Percentiles rank a stretch among this genome's conserved stretches.
These are phyloP conservation scores for Drosophila pectinifera DNA, from an alignment of 1,140 invertebrate genomes.

Conservation along the genomic window DNA sequence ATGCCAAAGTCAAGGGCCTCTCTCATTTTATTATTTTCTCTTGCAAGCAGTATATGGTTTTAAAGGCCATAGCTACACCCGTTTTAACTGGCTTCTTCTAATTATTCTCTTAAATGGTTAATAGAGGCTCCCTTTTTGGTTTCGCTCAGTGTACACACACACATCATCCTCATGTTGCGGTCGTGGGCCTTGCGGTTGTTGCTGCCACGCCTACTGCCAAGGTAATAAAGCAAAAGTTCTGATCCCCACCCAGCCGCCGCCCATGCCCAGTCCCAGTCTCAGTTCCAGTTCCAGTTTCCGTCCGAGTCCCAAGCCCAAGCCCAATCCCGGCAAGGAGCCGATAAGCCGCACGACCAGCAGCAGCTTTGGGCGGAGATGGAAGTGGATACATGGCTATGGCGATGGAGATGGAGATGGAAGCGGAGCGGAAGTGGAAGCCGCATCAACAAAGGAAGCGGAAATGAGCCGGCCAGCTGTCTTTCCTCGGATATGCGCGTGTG, in stretches of 20 bases:
- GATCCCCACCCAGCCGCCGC: constrained; percentile 21
- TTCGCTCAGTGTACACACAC: constrained; percentile 16
- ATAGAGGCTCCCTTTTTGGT: no score
- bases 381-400: not conserved
- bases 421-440: constrained; percentile 30
- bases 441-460: constrained; percentile 72
- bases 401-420: not conserved
- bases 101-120: no score
- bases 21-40: not conserved
- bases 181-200: constrained; percentile 39
- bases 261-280: not conserved
- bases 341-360: constrained; percentile 33
- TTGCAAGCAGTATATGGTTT: not conserved
- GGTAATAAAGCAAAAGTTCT: constrained; percentile 80
- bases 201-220: constrained; percentile 57
- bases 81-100: accelerated
- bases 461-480: constrained; percentile 58
- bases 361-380: constrained; percentile 13
- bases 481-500: not conserved
- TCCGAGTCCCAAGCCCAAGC: constrained; percentile 4
- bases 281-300: not conserved
- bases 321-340: constrained; percentile 24
- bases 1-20: not conserved
- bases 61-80: no score
- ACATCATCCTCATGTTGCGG: constrained; percentile 31